Conservation (phyloP, 2,113 vertebrate genomes). For the Myodes glareolus region DNA sequence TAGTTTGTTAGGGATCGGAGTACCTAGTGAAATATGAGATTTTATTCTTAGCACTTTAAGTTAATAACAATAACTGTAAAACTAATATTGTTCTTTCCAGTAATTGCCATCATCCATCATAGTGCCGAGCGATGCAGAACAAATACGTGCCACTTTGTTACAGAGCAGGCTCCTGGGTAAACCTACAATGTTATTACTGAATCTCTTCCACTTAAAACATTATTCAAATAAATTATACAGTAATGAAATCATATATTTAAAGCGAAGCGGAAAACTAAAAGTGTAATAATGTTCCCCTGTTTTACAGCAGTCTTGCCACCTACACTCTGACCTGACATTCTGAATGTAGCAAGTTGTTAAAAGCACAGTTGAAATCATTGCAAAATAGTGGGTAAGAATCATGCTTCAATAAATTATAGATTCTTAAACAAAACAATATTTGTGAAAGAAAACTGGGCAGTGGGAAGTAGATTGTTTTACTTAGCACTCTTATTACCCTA, state of each 20-base stretch:
- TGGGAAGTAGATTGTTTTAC: background rate
- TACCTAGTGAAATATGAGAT: constrained; percentile 84
- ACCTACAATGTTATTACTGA: constrained; percentile 71
- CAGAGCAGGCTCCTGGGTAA: constrained; percentile 71
- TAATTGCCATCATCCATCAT: constrained; percentile 88
- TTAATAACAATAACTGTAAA: constrained; percentile 87
- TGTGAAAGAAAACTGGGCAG: background rate
- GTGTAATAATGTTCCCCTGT: constrained; percentile 63
- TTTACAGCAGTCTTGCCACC: constrained; percentile 49
- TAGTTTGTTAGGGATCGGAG: constrained; percentile 82
- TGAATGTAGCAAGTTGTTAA: constrained; percentile 5
- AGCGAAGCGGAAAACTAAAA: constrained; percentile 73
- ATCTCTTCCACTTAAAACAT: constrained; percentile 78
- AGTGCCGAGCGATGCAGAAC: constrained; percentile 72
- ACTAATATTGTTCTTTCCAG: constrained; percentile 87
- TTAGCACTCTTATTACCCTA: background rate
- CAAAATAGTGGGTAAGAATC: constrained; percentile 6
- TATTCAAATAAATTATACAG: constrained; percentile 78
- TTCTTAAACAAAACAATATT: background rate
- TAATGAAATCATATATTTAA: constrained; percentile 76
- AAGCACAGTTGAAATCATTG: background rate
- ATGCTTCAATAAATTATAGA: background rate
- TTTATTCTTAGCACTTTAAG: constrained; percentile 86
- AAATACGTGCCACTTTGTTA: constrained; percentile 78
- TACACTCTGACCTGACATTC: constrained; percentile 14